These are phyloP conservation scores for Anser brachyrhynchus DNA, from an alignment of 2,113 vertebrate species.

Conservation along the genomic window DNA sequence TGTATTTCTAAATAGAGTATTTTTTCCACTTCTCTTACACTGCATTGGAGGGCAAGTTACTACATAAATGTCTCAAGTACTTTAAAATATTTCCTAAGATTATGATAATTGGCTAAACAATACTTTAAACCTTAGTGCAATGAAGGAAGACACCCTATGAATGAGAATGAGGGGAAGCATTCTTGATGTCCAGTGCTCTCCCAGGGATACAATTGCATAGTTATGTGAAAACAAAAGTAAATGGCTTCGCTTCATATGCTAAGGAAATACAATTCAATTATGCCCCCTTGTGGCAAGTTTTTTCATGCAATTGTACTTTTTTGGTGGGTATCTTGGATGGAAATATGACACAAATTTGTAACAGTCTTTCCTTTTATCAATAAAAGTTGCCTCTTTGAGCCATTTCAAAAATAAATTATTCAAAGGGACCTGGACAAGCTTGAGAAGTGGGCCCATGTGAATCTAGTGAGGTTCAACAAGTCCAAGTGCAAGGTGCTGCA, in stretches of 20 bases:
- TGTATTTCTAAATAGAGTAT: background rate
- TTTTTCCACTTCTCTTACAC: background rate
- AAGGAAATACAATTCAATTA: constrained; percentile 48
- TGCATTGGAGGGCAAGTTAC: background rate
- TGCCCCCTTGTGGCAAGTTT: constrained; percentile 71
- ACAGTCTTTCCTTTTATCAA: background rate
- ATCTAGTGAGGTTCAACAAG: no score
- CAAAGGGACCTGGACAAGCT: no score
- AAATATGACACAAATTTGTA: background rate
- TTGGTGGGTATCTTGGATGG: background rate
- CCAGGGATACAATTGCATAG: constrained; percentile 34
- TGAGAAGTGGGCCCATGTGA: no score
- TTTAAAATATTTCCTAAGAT: background rate
- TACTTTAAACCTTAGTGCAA: background rate
- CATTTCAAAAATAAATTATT: background rate
- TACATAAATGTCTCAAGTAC: background rate
- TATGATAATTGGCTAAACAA: background rate
- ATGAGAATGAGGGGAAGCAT: constrained; percentile 50
- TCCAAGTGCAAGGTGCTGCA: no score
- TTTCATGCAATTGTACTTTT: background rate
- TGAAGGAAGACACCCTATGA: background rate
- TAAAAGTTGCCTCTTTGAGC: background rate
- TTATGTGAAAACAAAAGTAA: constrained; percentile 49
- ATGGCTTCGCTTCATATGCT: background rate
- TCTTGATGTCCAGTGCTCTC: constrained; percentile 60